Evolutionary conservation across 2,888 invertebrate species (phyloP).

Genomic region (Patella pellucida): DNA sequence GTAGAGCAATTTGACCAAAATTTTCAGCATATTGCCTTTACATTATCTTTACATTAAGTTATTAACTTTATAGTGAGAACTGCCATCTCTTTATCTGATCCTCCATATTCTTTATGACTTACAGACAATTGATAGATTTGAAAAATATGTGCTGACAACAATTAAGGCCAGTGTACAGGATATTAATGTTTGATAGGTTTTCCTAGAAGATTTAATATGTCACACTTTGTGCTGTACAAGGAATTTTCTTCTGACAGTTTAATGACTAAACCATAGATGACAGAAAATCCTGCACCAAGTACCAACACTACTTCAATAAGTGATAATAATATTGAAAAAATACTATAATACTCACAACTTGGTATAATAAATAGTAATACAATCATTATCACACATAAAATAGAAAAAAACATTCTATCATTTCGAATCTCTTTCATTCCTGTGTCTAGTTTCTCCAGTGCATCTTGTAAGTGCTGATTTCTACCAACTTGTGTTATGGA

Average conservation of each 20-base stretch:
- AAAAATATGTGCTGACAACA: no score
- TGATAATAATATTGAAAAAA: not conserved
- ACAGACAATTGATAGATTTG: no score
- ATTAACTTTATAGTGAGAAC: no score
- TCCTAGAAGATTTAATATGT: not conserved
- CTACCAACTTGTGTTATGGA: not conserved
- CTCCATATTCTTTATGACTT: no score
- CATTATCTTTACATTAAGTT: no score
- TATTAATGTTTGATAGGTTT: not conserved
- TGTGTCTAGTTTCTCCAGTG: not conserved
- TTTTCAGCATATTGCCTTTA: no score
- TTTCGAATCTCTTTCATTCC: not conserved
- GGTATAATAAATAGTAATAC: not conserved
- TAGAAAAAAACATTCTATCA: not conserved
- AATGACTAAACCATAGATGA: not conserved
- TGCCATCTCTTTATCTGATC: no score
- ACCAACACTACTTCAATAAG: not conserved
- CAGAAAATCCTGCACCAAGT: not conserved
- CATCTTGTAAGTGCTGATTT: constrained; percentile 1
- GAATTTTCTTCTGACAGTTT: constrained; percentile 2
- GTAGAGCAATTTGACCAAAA: no score
- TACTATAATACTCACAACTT: not conserved
- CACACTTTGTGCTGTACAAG: not conserved
- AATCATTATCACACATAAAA: not conserved
- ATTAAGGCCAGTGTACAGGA: no score